Conservation (phyloP, 1,140 invertebrate genomes). For the Glossosoma conforme region DNA sequence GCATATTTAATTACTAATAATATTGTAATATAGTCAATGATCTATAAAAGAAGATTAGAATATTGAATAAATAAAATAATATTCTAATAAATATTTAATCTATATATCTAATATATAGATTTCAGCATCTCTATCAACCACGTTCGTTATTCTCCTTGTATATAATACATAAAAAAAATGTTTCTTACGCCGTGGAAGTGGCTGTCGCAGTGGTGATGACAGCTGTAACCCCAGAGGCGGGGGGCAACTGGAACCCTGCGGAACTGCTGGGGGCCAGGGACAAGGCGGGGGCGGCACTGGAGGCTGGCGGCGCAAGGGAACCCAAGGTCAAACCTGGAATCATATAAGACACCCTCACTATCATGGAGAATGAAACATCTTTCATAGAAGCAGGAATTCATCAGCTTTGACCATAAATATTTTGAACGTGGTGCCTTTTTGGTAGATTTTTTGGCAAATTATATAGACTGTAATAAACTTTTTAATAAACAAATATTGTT, state of each 20-base stretch:
- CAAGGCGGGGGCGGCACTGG: background rate
- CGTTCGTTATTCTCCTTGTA: no score
- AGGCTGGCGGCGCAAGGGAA: background rate
- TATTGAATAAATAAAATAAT: background rate
- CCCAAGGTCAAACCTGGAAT: background rate
- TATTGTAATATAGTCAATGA: constrained; percentile 11
- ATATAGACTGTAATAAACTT: no score
- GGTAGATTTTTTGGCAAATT: background rate
- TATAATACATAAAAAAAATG: constrained; percentile 24
- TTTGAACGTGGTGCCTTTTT: background rate
- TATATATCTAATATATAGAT: background rate
- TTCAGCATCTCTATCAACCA: no score
- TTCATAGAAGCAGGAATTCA: background rate
- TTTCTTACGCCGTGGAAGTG: constrained; percentile 47
- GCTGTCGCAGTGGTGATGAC: constrained; percentile 39
- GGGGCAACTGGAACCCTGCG: constrained; percentile 35
- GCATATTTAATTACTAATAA: constrained; percentile 6
- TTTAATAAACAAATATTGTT: no score
- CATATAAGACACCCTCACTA: background rate
- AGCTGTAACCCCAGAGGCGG: constrained; percentile 39
- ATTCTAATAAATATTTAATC: background rate
- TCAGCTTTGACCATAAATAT: background rate
- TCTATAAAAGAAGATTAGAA: constrained; percentile 4
- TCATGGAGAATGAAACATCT: background rate
- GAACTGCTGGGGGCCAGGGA: constrained; percentile 16